phyloP scores from a whole-genome alignment of 2,113 vertebrate genomes.

The Otocyon megalotis region DNA sequence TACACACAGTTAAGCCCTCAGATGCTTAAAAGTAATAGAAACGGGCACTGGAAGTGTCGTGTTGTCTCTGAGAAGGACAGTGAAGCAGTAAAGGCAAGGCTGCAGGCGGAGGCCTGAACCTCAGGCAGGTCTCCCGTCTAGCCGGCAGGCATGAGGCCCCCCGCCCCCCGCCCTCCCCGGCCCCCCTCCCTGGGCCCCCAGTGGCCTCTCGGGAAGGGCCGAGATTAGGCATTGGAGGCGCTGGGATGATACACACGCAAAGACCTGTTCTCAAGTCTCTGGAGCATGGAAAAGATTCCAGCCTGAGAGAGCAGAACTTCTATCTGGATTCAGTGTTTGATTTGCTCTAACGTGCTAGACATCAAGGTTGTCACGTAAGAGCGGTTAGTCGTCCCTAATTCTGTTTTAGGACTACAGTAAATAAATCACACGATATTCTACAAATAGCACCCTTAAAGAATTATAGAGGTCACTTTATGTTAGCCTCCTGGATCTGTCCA shows the following conservation, averaged over 20 bases:
- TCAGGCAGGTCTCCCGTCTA: neutral
- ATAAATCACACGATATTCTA: conserved; percentile 73
- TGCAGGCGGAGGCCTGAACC: neutral
- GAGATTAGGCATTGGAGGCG: neutral
- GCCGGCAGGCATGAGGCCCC: neutral
- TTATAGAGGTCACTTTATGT: conserved; percentile 71
- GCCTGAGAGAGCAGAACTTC: conserved; percentile 29
- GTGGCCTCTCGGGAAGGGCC: neutral
- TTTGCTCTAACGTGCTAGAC: conserved; percentile 62
- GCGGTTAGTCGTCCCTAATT: conserved; percentile 56
- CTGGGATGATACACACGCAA: neutral
- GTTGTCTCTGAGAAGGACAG: neutral
- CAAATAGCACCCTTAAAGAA: conserved; percentile 80
- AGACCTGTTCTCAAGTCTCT: neutral
- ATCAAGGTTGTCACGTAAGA: conserved; percentile 36
- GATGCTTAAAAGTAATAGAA: conserved; percentile 62
- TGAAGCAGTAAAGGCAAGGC: neutral
- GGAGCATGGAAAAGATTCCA: neutral
- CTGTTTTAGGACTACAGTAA: conserved; percentile 66
- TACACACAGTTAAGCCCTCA: conserved; percentile 70
- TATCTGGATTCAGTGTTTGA: neutral
- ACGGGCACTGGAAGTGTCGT: neutral
- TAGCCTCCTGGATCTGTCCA: conserved; percentile 64
- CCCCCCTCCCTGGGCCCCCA: too few relatives aligned
- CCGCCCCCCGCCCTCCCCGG: neutral